Conservation (phyloP, 2,113 vertebrate species). For the Seriola quinqueradiata region DNA sequence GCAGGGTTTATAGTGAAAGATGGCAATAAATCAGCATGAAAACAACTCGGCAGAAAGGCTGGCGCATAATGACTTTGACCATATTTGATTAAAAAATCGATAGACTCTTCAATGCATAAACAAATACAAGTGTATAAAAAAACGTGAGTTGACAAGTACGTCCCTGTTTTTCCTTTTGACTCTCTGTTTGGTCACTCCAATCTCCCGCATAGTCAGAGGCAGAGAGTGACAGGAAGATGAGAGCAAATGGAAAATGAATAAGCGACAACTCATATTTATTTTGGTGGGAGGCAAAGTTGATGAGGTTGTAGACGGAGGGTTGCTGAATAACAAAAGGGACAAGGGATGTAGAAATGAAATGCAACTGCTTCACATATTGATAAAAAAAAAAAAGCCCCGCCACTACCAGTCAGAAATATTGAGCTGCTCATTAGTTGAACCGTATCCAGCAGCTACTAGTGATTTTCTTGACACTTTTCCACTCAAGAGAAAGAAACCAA, state of each 20-base stretch:
- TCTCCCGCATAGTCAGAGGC: conserved; percentile 5
- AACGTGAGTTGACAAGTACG: neutral
- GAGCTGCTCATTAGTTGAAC: conserved; percentile 52
- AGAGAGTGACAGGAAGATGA: conserved; percentile 35
- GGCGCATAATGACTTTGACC: neutral
- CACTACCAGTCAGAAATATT: conserved; percentile 38
- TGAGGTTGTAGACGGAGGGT: conserved; percentile 11
- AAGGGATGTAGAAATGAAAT: conserved; percentile 45
- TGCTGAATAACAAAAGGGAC: conserved; percentile 30
- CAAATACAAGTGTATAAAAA: conserved; percentile 6
- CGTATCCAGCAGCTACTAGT: conserved; percentile 33
- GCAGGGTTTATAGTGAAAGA: conserved; percentile 21
- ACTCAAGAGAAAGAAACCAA: conserved; percentile 13
- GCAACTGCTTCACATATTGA: conserved; percentile 30
- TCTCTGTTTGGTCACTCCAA: conserved; percentile 19
- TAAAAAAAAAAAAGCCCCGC: neutral
- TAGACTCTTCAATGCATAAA: neutral
- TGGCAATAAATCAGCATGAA: conserved; percentile 20
- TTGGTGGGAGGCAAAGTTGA: conserved; percentile 27
- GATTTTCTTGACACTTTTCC: conserved; percentile 42
- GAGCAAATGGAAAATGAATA: conserved; percentile 50
- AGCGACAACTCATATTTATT: conserved; percentile 47
- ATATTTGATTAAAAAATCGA: conserved; percentile 18
- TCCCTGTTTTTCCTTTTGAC: neutral
- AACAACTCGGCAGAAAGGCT: conserved; percentile 7